Evolutionary conservation across 2,113 vertebrate genomes (phyloP), one percentile per base, ranked within the genome.

Genomic region (Jacana jacana): DNA sequence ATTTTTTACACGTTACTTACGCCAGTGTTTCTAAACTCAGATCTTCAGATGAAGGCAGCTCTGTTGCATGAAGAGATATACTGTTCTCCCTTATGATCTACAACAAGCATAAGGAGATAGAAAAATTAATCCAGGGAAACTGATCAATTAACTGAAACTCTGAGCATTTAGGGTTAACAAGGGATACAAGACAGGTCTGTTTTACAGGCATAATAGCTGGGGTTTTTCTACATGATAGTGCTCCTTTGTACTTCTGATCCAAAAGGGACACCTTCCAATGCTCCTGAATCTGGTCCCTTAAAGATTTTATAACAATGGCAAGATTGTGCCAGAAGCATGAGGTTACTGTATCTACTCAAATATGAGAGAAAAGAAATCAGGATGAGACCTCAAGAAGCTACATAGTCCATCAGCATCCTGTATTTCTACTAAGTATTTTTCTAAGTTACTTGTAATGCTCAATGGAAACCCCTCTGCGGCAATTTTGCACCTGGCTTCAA

Each of bases 31-130:
- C 99, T 98, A 99, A 98, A 96, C 99, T 99, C 81, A 99, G 96
- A 95, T 99, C 99, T 86, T 99, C 99, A 73, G 99, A 99, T 7
- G 98, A 96, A 72, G 98, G 98, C 63, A 98, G 91, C 93, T 99
- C 98, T 66, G 98, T 98, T 86, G 98, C 97, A 86, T 98, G 98
- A 54, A 98, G 97, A 80, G 98, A 98, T 70, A 99, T 98, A 33
- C 99, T 99, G 88, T 99, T 99, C 89, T 99, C 99, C 91, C 99
- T 98, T 96, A 99, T 99, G 77, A 99, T 99, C 99, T 99, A 81
- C 25, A 86, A 94, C 96, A 76, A 70, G 69, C 2, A 70, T 17
- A 68, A 51, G 27, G 27, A 57, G 40, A 88, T 11, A 49, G 70
- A 73, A 25, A 75, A 60, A 60, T 48, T 31, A 89, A 94, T 23